These are phyloP conservation scores for Bactericera cockerelli DNA, from an alignment of 1,140 invertebrate species.

Conservation along the genomic window DNA sequence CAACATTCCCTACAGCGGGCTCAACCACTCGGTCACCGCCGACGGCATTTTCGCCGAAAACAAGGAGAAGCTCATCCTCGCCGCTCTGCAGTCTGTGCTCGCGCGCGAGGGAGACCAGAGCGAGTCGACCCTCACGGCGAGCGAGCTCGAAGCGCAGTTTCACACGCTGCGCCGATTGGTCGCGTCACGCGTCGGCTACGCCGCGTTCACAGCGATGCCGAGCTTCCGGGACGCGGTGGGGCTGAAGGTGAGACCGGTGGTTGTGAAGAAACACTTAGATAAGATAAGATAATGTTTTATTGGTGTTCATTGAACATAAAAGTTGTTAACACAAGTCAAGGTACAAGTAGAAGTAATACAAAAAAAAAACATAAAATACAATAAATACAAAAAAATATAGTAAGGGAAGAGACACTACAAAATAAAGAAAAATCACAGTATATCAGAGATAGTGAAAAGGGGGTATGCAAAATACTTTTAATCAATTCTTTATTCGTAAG, in stretches of 20 bases:
- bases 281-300: too few relatives aligned
- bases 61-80: constrained; percentile 89
- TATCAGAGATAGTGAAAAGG: too few relatives aligned
- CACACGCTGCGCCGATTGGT: constrained; percentile 83
- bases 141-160: constrained; percentile 80
- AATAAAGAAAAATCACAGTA: too few relatives aligned
- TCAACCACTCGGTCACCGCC: constrained; percentile 87
- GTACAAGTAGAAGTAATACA: too few relatives aligned
- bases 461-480: too few relatives aligned
- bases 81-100: constrained; percentile 57
- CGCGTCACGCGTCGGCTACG: constrained; percentile 94
- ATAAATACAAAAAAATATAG: too few relatives aligned
- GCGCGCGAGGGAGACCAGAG: constrained; percentile 50
- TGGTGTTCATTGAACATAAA: too few relatives aligned
- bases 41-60: constrained; percentile 97
- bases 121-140: constrained; percentile 33
- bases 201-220: constrained; percentile 78
- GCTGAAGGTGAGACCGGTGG: constrained; percentile 41
- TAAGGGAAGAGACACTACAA: too few relatives aligned
- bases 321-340: too few relatives aligned
- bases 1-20: constrained; percentile 93
- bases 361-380: too few relatives aligned
- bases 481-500: too few relatives aligned
- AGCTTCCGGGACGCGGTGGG: constrained; percentile 92
- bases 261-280: too few relatives aligned